Evolutionary conservation across 1,140 invertebrate species (phyloP), one percentile per base, ranked within the genome.

Genomic region (Tetramorium simillimum): DNA sequence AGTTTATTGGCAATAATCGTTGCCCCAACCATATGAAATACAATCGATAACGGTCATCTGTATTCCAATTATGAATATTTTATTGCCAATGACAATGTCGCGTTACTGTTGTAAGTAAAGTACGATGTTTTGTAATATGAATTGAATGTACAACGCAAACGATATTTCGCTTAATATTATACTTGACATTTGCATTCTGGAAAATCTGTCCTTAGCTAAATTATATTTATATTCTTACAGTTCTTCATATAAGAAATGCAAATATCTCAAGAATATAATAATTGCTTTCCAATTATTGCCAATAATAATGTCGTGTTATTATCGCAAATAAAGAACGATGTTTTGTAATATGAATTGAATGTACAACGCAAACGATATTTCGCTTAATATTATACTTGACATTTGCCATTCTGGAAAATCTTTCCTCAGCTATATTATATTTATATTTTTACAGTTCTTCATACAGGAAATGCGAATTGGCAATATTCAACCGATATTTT

Each of bases 31-130:
- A 69, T 28, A 49, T 7, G 18, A n/a, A 14, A 63, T 21, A 37
- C 49, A 37, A 70, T 40, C 46, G 33, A 70, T 70, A 37, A 67
- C 7, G 28, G 43, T 51, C 37, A 73, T 73, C 14, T 28, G 9
- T 81, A 24, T 70, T 18, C 53, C 77, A 81, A 81, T 81, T 81
- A 81, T 70, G 53, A 81, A 56, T 81, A 70, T 70, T 33, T 56
- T 53, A 69, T 69, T 70, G 46, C 14, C 56, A 14, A 10, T n/a
- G 16, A 4, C 63, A 81, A 33, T 69, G 53, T 53, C 28, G n/a
- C 33, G 10, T 53, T 80, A 80, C 16, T 69, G 10, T 16, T 14
- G 10, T 33, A 33, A 81, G 24, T n/a, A 53, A 70, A 53, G 53
- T 51, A 43, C 46, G 14, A 9, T 69, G 16, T 53, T 49, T 81